Evolutionary conservation across 2,797 vertebrate species (phyloP), one percentile per base, ranked within the genome.

Genomic region (Malurus leucopterus): DNA sequence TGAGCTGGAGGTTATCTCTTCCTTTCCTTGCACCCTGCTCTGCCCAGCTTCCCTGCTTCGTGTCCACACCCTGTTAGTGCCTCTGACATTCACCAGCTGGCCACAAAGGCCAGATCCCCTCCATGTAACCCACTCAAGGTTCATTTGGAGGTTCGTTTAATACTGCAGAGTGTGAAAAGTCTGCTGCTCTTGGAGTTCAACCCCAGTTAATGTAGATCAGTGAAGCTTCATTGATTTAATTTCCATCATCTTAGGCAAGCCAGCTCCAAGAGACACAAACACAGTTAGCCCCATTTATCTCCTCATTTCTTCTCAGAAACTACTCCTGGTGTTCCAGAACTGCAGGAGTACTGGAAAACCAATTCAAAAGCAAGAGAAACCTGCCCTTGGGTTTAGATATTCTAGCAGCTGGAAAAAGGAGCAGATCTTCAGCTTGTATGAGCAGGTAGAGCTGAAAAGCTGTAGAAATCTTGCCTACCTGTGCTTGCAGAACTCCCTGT

Each of bases 61-160:
- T 76, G 54, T 15, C 36, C 47, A 59, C 22, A 27, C 13, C 24
- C 69, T 55, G 11, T 6, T 49, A 24, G 38, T 73, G 16, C 8
- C 62, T 64, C 43, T 62, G 80, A 6, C 3, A 18, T 21, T 58
- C 21, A 61, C 21, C 30, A 74, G 3, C 22, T 47, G 43, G 17
- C 9, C 34, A 58, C 34, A 63, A 65, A 86, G 54, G 7, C 30
- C 2, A 0, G 67, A 43, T 32, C 7, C 17, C 17, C 21, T 50
- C 14, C 21, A 15, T 5, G 30, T n/a, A 51, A 69, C 9, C 9
- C 14, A 20, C 24, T 53, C 29, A 14, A 30, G 0, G 0, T 22
- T 78, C 43, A 38, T 84, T 82, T 82, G 50, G 44, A 59, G 9
- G 9, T 10, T 36, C 36, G 3, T 36, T 36, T 44, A 65, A 38